Conservation (phyloP, 2,888 invertebrate species). For the Oegoconia quadripuncta region DNA sequence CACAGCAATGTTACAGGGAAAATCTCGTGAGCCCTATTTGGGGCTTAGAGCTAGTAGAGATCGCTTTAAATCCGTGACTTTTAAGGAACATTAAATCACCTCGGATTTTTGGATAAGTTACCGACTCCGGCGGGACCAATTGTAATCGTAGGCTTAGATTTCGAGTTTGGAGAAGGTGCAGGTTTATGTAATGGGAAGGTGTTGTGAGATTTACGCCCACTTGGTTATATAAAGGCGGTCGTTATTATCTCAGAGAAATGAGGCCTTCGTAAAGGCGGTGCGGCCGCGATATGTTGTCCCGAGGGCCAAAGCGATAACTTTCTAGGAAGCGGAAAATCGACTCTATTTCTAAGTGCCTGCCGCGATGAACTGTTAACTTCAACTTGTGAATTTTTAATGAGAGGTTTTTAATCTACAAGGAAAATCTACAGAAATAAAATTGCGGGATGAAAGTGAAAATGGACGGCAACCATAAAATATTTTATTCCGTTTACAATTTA, state of each 20-base stretch:
- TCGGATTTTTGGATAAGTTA: conserved; percentile 55
- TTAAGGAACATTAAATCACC: conserved; percentile 49
- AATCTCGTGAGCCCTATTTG: conserved; percentile 30
- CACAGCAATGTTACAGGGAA: conserved; percentile 30
- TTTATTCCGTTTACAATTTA: too few relatives aligned
- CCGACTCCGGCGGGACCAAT: conserved; percentile 42
- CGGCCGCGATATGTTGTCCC: conserved; percentile 33
- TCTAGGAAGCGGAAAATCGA: conserved; percentile 33
- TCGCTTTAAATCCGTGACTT: conserved; percentile 38
- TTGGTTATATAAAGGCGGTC: conserved; percentile 33
- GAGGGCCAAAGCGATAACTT: conserved; percentile 36
- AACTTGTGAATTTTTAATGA: conserved; percentile 3
- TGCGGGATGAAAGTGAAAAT: too few relatives aligned
- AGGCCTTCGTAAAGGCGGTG: conserved; percentile 16
- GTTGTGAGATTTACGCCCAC: conserved; percentile 33
- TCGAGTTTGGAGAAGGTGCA: conserved; percentile 1
- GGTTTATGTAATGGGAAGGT: conserved; percentile 28
- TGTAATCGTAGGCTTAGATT: conserved; percentile 42
- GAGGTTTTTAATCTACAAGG: background rate
- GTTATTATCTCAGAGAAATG: conserved; percentile 31
- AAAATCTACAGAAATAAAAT: too few relatives aligned
- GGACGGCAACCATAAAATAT: too few relatives aligned
- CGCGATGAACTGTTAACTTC: conserved; percentile 4
- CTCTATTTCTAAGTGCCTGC: conserved; percentile 3
- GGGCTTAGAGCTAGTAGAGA: conserved; percentile 25